A percentile compares a stretch with the other conserved stretches of the same genome.
These are phyloP conservation scores for Halcyon senegalensis DNA, from an alignment of 2,113 vertebrate genomes.

Conservation along the genomic window DNA sequence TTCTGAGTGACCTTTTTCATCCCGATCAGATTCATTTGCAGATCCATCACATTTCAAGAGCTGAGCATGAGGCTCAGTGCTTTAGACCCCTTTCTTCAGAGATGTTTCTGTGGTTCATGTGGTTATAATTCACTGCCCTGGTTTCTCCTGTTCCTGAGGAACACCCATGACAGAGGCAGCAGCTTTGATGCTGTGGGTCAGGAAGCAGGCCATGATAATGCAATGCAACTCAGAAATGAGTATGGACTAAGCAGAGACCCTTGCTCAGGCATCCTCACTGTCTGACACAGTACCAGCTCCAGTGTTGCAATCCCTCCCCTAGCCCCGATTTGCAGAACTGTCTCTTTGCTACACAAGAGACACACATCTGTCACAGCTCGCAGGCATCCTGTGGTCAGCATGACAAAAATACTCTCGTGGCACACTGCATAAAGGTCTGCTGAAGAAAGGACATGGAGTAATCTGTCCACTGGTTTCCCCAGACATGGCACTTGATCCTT, in stretches of 20 bases:
- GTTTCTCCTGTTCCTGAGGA: not conserved
- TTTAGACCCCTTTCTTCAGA: not conserved
- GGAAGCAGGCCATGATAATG: not conserved
- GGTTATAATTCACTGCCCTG: not conserved
- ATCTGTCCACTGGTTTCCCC: not conserved
- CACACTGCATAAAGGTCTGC: not conserved
- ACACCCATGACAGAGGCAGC: fast-evolving
- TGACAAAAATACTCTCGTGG: not conserved
- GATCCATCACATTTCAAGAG: not conserved
- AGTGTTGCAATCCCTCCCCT: not conserved
- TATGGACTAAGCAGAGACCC: not conserved
- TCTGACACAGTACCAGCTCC: not conserved
- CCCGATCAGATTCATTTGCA: not conserved
- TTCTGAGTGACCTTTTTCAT: not conserved
- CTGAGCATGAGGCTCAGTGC: not conserved
- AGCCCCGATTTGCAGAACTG: not conserved
- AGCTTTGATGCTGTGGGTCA: not conserved
- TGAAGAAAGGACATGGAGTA: not conserved
- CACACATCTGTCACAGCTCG: not conserved
- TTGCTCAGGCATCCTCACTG: not conserved
- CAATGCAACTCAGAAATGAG: not conserved
- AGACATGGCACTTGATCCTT: not conserved
- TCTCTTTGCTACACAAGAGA: not conserved
- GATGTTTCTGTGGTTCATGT: not conserved
- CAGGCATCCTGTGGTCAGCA: not conserved